Evolutionary conservation across 2,797 vertebrate species (phyloP), one percentile per base, ranked within the genome.

Genomic region (Lepus townsendii): DNA sequence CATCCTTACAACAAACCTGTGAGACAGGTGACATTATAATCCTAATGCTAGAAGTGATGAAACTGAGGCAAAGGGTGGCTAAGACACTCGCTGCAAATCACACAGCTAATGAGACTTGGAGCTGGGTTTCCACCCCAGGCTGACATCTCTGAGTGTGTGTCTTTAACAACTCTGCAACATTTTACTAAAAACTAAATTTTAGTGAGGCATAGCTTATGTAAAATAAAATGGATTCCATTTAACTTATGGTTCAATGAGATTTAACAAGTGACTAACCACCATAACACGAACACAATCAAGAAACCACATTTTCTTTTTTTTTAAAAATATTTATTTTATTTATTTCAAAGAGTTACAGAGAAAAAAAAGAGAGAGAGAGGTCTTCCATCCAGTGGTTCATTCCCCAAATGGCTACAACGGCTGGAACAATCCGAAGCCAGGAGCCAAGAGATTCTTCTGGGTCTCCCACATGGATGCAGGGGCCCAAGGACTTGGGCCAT

Each of bases 211-310:
- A 76, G 90, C 63, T 90, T 76, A 47, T 47, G 8, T 47, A 47
- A 47, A 47, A 47, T 47, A 47, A 47, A 47, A 47, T 47, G 42
- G 7, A 50, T 66, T 2, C 62, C 71, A 60, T 77, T 90, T 93
- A 93, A 93, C 32, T 65, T 83, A 83, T 20, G 22, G 26, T 52
- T 83, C 82, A 32, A n/a, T 75, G 27, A 75, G 27, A 47, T 90
- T 93, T 76, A 95, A 86, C 54, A 86, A 93, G 62, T 90, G 17
- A 91, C 60, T 68, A 20, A 20, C 24, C 52, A 68, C 8, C 19
- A 62, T n/a, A 2, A 24, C 65, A 52, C 19, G 68, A 73, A 20
- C 60, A 87, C 19, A 83, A 54, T 79, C 66, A 93, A 71, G 87
- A 87, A 91, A 83, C 22, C 78, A 91, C 27, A 62, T 78, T 72